Percentiles rank a stretch among this genome's conserved stretches.
phyloP scores from a whole-genome alignment of 2,888 invertebrate species.

The Morpho helenor region DNA sequence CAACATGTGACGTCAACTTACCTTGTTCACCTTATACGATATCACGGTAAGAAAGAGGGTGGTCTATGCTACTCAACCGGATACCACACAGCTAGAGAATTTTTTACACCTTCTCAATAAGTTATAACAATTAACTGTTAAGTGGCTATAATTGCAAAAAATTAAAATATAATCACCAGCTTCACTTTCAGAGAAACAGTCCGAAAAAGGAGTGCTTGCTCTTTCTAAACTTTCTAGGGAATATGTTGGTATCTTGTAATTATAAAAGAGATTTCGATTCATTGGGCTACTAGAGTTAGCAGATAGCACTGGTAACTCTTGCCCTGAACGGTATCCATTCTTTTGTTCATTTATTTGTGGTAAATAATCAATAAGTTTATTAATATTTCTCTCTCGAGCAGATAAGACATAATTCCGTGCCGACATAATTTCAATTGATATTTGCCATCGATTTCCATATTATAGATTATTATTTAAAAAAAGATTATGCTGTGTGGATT shows the following conservation, averaged over 20 bases:
- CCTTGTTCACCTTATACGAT: too few relatives aligned
- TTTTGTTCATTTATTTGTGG: conserved; percentile 64
- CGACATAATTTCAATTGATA: conserved; percentile 51
- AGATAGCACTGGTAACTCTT: conserved; percentile 56
- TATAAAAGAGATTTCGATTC: conserved; percentile 61
- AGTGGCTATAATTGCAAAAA: neutral
- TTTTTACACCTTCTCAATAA: too few relatives aligned
- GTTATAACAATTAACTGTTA: too few relatives aligned
- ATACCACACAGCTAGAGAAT: too few relatives aligned
- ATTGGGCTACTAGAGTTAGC: conserved; percentile 50
- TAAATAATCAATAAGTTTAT: conserved; percentile 61
- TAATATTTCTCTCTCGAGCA: conserved; percentile 59
- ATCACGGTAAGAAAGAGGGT: too few relatives aligned
- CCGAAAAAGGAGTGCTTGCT: conserved; percentile 64
- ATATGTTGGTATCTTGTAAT: conserved; percentile 50
- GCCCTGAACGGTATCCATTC: conserved; percentile 46
- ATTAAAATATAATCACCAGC: conserved; percentile 41
- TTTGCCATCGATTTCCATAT: neutral
- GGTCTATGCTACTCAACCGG: too few relatives aligned
- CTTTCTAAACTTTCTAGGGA: conserved; percentile 50
- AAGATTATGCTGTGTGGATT: too few relatives aligned
- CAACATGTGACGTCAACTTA: too few relatives aligned
- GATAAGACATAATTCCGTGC: conserved; percentile 63
- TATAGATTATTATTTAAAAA: neutral
- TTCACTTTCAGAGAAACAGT: conserved; percentile 70